Percentiles rank a stretch among this genome's conserved stretches.
These are phyloP conservation scores for Pseudolaguvia tuberculata DNA, from an alignment of 2,113 vertebrate species.

Conservation along the genomic window DNA sequence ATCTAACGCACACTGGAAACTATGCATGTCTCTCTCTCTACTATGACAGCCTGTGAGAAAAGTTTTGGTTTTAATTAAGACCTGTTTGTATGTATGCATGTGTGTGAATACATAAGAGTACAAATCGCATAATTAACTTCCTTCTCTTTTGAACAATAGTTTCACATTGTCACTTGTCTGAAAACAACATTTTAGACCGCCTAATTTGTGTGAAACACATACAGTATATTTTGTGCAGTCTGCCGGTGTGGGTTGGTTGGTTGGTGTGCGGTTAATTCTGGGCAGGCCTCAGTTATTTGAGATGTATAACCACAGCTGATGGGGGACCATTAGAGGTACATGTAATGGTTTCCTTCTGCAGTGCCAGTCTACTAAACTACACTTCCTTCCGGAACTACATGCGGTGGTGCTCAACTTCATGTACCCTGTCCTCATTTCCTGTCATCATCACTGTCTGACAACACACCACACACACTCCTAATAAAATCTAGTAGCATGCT, in stretches of 20 bases:
- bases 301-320: conserved; percentile 10
- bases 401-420: conserved; percentile 59
- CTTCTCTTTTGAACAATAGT: background rate
- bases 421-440: conserved; percentile 66
- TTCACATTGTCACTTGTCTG: conserved; percentile 18
- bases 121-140: conserved; percentile 9
- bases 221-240: conserved; percentile 64
- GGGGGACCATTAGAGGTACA: conserved; percentile 65
- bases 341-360: conserved; percentile 64
- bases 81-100: conserved; percentile 12
- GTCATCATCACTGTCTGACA: conserved; percentile 61
- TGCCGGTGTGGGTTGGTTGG: conserved; percentile 60
- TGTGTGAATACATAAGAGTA: background rate
- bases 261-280: conserved; percentile 59
- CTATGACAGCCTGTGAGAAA: conserved; percentile 40
- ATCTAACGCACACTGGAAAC: conserved; percentile 55
- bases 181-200: conserved; percentile 22
- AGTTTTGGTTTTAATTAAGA: conserved; percentile 42
- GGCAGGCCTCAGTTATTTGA: conserved; percentile 46
- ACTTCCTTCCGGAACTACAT: conserved; percentile 69
- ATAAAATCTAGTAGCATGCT: conserved; percentile 62
- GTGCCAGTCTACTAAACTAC: conserved; percentile 59
- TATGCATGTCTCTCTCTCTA: conserved; percentile 2
- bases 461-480: conserved; percentile 56
- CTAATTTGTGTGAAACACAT: conserved; percentile 64